Base-by-base conservation (phyloP, 2,888 invertebrate genomes). In the Diadegma fenestrale region DNA sequence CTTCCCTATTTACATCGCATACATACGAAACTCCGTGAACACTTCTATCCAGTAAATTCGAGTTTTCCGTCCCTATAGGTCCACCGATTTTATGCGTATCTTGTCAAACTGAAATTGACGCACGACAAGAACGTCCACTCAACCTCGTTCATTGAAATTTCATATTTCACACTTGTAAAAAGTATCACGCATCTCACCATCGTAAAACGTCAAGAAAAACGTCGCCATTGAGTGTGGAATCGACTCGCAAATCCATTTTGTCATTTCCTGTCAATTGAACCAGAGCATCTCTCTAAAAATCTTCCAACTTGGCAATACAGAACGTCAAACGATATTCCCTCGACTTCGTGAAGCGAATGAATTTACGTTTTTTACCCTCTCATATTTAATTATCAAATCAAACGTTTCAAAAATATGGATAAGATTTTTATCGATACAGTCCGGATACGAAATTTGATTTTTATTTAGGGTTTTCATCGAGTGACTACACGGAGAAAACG, bases 1-100 rank as follows among this genome's bases (percentile, higher is more conserved):
- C 86, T 80, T 84, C 86, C 77, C 76, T 76, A 82, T 86, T 86
- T 72, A 72, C 30, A 43, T 76, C 61, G 51, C 82, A 54, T 61
- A 75, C 43, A 68, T 81, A 69, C 30, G 12, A 4, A 26, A 58
- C 14, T 80, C 22, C 22, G 7, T 64, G 63, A 17, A 19, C 64
- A 61, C 58, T 41, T 17, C n/a, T 26, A 64, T 43, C 30, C 10
- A 22, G 22, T 58, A 48, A 45, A 45, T 14, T n/a, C 37, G 3
- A 33, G 48, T 14, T 72, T 22, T 41, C 37, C 37, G 22, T 51
- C 12, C 14, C 8, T n/a, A 12, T n/a, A 12, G 3, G 66, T 37
- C 30, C 64, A 73, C 54, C 43, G 45, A 71, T 19, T n/a, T 58
- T 63, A 33, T 43, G 76, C 54, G 66, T 58, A 72, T 68, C 63